Evolutionary conservation across 1,140 invertebrate genomes (phyloP).

Genomic region (Metaphire vulgaris): DNA sequence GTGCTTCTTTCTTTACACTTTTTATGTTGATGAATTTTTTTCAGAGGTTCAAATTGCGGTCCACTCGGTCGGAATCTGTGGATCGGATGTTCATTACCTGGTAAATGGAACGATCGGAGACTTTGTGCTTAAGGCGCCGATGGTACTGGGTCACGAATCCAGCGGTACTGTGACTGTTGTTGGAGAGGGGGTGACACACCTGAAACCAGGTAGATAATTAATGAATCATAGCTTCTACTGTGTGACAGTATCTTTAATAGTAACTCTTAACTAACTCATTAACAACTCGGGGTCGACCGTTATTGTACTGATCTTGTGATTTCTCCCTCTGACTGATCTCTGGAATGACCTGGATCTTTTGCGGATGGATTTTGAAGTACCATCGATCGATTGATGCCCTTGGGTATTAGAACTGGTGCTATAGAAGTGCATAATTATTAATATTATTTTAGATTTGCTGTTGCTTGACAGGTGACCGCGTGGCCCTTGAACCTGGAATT

Average conservation of each 20-base stretch:
- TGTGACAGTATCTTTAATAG: no score
- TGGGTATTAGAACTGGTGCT: no score
- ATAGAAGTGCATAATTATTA: no score
- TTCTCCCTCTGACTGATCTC: no score
- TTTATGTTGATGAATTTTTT: no score
- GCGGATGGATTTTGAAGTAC: no score
- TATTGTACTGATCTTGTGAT: no score
- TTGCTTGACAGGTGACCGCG: slow-evolving; percentile 70
- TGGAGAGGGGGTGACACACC: slow-evolving; percentile 42
- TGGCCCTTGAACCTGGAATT: slow-evolving; percentile 86
- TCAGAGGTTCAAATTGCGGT: slow-evolving; percentile 80
- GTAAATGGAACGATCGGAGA: slow-evolving; percentile 65
- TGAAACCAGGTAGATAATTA: slow-evolving; percentile 45
- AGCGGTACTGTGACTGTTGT: slow-evolving; percentile 52
- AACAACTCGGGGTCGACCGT: no score
- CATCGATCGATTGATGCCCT: no score
- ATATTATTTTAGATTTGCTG: slow-evolving; percentile 61
- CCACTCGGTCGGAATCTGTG: slow-evolving; percentile 88
- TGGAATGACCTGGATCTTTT: no score
- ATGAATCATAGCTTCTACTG: slow-evolving; percentile 85
- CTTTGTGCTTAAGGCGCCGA: slow-evolving; percentile 46
- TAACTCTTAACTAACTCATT: no score
- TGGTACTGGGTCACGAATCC: slow-evolving; percentile 50
- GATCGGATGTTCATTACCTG: slow-evolving; percentile 90
- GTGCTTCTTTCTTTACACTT: no score